phyloP scores from a whole-genome alignment of 2,888 invertebrate species.

The Apomyelois bistriatella region DNA sequence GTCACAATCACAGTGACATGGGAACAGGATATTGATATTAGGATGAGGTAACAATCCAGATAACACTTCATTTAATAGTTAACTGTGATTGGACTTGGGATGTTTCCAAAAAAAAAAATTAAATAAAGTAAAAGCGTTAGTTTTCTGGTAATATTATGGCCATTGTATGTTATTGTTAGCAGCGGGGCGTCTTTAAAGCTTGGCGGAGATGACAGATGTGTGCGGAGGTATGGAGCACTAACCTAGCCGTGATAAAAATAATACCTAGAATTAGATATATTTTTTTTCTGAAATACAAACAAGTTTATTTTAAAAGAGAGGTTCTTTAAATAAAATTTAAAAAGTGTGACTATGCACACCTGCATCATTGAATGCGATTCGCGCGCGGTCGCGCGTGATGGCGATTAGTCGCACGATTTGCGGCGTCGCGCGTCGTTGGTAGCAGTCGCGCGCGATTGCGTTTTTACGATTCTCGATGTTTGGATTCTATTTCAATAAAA shows the following conservation, averaged over 20 bases:
- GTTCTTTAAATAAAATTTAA: no score
- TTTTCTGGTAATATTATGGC: no score
- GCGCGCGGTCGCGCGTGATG: conserved; percentile 25
- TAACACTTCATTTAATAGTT: not conserved
- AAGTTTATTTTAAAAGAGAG: no score
- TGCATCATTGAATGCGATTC: conserved; percentile 12
- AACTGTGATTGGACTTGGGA: not conserved
- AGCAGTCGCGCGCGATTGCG: conserved; percentile 29
- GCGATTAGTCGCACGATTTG: conserved; percentile 31
- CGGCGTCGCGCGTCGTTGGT: conserved; percentile 24
- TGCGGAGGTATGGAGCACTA: no score
- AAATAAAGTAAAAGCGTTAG: no score
- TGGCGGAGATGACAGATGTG: no score
- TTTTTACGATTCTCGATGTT: conserved; percentile 17
- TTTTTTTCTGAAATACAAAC: no score
- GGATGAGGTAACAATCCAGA: not conserved
- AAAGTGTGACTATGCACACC: no score
- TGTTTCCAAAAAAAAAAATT: not conserved
- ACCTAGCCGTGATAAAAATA: no score
- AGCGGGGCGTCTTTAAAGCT: no score
- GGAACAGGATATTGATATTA: conserved; percentile 6
- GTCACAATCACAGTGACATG: not conserved
- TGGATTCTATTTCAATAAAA: conserved; percentile 3
- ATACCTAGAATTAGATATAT: no score
- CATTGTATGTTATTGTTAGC: no score